Evolutionary conservation across 2,113 vertebrate species (phyloP).

Genomic region (Triplophysa dalaica): DNA sequence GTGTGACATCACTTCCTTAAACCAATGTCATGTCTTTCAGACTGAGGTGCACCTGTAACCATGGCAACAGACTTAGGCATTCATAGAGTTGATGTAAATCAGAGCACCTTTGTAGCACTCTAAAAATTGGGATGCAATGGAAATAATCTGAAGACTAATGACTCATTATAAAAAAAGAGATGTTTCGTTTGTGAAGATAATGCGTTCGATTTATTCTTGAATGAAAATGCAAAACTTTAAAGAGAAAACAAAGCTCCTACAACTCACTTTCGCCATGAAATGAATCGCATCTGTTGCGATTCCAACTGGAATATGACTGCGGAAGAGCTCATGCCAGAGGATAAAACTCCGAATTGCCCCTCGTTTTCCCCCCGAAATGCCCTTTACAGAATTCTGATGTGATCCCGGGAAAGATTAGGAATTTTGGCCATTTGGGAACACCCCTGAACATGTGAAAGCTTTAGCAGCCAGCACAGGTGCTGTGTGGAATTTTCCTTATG

Average conservation of each 20-base stretch:
- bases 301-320: neutral
- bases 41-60: slow-evolving; percentile 11
- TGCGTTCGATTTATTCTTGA: neutral
- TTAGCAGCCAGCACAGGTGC: slow-evolving; percentile 2
- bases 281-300: neutral
- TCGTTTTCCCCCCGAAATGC: neutral
- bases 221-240: slow-evolving; percentile 62
- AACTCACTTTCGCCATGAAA: neutral
- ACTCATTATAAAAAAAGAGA: neutral
- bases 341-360: neutral
- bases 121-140: slow-evolving; percentile 8
- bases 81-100: slow-evolving; percentile 10
- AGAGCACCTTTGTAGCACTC: slow-evolving; percentile 27
- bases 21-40: neutral
- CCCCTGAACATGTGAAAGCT: slow-evolving; percentile 39
- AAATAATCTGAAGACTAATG: slow-evolving; percentile 27
- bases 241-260: slow-evolving; percentile 47
- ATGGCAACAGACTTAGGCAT: slow-evolving; percentile 27
- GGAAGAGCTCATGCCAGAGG: neutral
- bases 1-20: slow-evolving; percentile 31
- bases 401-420: neutral
- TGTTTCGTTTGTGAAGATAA: slow-evolving; percentile 8
- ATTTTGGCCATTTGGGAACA: slow-evolving; percentile 26
- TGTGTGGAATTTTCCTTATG: slow-evolving; percentile 34
- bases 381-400: slow-evolving; percentile 7